phyloP scores from a whole-genome alignment of 2,888 invertebrate genomes.

The Vandiemenella viatica region DNA sequence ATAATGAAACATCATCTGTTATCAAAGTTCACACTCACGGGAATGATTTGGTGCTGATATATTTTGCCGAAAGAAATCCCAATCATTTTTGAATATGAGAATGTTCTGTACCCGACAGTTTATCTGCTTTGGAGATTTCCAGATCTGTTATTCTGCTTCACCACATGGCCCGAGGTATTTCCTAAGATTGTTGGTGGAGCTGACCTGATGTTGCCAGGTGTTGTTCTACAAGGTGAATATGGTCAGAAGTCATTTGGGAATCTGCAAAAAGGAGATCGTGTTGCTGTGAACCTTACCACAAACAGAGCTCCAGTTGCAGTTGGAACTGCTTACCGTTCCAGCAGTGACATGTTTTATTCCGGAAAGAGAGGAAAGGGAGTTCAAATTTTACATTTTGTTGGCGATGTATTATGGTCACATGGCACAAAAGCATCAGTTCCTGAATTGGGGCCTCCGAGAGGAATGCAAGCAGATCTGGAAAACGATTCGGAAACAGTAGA shows the following conservation, averaged over 20 bases:
- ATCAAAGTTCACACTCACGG: constrained; percentile 56
- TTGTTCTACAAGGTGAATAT: constrained; percentile 21
- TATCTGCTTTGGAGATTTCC: constrained; percentile 68
- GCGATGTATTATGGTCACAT: constrained; percentile 63
- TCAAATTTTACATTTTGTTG: constrained; percentile 56
- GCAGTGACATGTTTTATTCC: constrained; percentile 59
- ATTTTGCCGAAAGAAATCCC: constrained; percentile 59
- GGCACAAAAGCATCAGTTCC: constrained; percentile 47
- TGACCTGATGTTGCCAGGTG: constrained; percentile 63
- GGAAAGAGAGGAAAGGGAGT: constrained; percentile 62
- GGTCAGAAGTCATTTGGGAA: constrained; percentile 31
- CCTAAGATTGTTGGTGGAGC: constrained; percentile 46
- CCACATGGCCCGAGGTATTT: constrained; percentile 45
- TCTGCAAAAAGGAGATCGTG: constrained; percentile 41
- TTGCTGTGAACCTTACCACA: constrained; percentile 53
- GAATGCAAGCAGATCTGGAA: too few species aligned
- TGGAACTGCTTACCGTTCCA: constrained; percentile 56
- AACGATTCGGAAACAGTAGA: too few species aligned
- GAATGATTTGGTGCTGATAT: constrained; percentile 50
- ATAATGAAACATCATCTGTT: constrained; percentile 54
- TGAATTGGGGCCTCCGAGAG: constrained; percentile 31
- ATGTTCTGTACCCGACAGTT: constrained; percentile 56
- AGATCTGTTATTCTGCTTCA: constrained; percentile 51
- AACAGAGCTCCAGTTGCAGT: constrained; percentile 66
- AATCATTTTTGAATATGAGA: constrained; percentile 53